These are phyloP conservation scores for Meriones unguiculatus DNA, from an alignment of 2,113 vertebrate species.

Conservation along the genomic window DNA sequence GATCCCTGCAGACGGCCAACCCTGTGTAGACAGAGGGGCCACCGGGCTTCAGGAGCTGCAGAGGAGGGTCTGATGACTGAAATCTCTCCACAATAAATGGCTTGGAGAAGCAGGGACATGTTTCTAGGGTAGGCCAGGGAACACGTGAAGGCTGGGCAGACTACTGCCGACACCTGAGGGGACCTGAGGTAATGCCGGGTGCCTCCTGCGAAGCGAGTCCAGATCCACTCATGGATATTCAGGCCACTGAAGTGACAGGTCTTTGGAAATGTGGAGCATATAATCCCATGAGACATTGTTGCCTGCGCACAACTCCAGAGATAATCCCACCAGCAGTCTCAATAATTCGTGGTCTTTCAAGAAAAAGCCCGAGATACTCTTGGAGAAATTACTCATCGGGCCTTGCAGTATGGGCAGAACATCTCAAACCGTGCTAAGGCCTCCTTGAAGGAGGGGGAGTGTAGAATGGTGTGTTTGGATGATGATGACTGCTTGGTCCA, in stretches of 20 bases:
- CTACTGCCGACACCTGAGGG: not conserved
- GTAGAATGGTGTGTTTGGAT: not conserved
- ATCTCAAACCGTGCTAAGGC: not conserved
- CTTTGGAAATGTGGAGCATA: not conserved
- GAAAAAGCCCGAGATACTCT: not conserved
- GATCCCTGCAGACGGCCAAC: not conserved
- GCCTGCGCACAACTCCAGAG: not conserved
- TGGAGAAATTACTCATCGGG: not conserved
- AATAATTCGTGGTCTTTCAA: not conserved
- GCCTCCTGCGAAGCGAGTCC: not conserved
- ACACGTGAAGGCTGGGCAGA: not conserved
- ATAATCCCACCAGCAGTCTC: not conserved
- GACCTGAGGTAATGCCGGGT: not conserved
- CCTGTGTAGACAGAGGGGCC: too few relatives aligned
- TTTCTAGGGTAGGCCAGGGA: not conserved
- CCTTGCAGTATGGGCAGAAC: not conserved
- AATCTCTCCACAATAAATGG: not conserved
- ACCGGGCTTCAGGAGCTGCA: not conserved
- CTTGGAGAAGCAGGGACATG: not conserved
- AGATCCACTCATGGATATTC: not conserved
- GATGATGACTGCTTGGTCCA: not conserved
- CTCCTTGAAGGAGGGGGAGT: not conserved
- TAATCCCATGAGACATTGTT: not conserved
- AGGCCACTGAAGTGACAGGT: not conserved
- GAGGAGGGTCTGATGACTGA: not conserved